A percentile compares a stretch with the other conserved stretches of the same genome.
These are phyloP conservation scores for Notarius quadriscutis DNA, from an alignment of 2,113 vertebrate species.

Conservation along the genomic window DNA sequence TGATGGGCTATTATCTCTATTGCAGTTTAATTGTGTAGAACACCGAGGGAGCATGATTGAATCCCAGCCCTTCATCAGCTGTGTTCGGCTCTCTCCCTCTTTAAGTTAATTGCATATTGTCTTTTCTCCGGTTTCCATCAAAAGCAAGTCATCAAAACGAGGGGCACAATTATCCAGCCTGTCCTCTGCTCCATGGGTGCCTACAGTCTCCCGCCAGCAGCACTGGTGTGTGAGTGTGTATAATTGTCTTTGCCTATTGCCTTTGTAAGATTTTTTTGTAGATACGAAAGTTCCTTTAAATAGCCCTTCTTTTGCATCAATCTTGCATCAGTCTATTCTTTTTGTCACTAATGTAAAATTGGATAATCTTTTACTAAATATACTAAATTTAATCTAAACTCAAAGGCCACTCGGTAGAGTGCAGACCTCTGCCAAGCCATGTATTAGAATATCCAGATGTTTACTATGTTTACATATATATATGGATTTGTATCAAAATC, in stretches of 20 bases:
- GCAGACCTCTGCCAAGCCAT: no score
- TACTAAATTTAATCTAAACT: background rate
- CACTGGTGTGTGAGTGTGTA: constrained; percentile 44
- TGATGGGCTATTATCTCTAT: constrained; percentile 78
- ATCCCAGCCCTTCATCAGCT: constrained; percentile 77
- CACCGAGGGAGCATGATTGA: constrained; percentile 77
- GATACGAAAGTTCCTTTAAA: constrained; percentile 15
- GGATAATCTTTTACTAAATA: background rate
- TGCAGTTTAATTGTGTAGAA: constrained; percentile 81
- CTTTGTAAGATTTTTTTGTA: background rate
- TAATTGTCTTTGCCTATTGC: constrained; percentile 47
- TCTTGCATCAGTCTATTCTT: background rate
- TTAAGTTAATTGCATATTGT: constrained; percentile 80
- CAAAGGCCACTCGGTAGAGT: no score
- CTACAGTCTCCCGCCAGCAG: constrained; percentile 64
- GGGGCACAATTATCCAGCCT: constrained; percentile 73
- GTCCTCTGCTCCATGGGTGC: constrained; percentile 69
- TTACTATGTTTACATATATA: no score
- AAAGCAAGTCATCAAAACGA: constrained; percentile 77
- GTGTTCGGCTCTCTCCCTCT: constrained; percentile 73
- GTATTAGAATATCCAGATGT: no score
- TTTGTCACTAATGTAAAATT: background rate
- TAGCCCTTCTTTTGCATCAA: background rate
- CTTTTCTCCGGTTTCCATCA: constrained; percentile 78
- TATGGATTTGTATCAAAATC: no score